Base-by-base conservation (phyloP, 2,888 invertebrate species). In the Suillia variegata region DNA sequence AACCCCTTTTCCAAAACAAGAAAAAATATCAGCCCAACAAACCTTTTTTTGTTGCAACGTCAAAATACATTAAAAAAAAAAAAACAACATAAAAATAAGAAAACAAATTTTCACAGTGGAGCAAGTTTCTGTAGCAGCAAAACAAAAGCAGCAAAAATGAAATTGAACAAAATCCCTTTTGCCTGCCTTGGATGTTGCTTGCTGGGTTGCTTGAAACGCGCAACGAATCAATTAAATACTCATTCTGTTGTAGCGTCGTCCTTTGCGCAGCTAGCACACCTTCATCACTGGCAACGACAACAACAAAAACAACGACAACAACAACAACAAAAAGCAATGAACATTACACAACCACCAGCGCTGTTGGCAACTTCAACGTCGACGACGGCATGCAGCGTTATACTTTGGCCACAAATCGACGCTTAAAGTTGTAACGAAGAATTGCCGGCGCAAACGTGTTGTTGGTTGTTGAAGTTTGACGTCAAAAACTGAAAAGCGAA, bases 211-310 rank as follows among this genome's bases (percentile, higher is more conserved):
- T 21, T 26, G 47, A 50, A 54, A 50, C 45, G 59, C 59, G 51
- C 59, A 54, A 54, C 59, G 59, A 59, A 59, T 54, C 59, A 59
- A 59, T 59, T 59, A 55, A 59, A 59, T 49, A 50, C 45, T 24
- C 59, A 59, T 59, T 54, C 42, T 34, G 53, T 33, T 18, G 26
- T 12, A 8, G 38, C n/a, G 33, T 13, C 31, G 34, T 13, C 2
- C 18, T n/a, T 4, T 17, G 38, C 10, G 38, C 10, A n/a, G n/a
- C 38, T 10, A n/a, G n/a, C 26, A 26, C 26, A 5, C 10, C 6
- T 38, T 38, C 38, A n/a, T 38, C 38, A 38, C n/a, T 8, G 10
- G 12, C 38, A 38, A 38, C 10, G 10, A 10, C 38, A 38, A 10
- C 26, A 26, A n/a, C n/a, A n/a, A n/a, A n/a, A n/a, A n/a, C n/a